Conservation (phyloP, 2,888 invertebrate species). For the Polydrusus cervinus region DNA sequence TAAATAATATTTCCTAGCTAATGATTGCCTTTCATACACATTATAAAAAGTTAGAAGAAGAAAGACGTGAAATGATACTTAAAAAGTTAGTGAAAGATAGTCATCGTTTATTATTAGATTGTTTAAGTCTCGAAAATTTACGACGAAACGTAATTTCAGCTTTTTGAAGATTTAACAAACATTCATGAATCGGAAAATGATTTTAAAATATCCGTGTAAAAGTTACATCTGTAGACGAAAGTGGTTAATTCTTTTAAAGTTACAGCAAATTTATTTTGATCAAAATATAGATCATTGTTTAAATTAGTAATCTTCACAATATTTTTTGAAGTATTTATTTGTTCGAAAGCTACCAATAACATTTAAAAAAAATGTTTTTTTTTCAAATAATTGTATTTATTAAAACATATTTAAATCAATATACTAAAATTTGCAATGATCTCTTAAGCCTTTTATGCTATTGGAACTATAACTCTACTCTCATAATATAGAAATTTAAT, state of each 20-base stretch:
- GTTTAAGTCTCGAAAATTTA: conserved; percentile 1
- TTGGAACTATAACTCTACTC: too few relatives aligned
- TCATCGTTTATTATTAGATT: neutral
- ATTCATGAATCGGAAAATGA: too few relatives aligned
- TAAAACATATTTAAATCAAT: neutral
- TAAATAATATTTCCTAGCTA: neutral
- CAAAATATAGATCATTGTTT: neutral
- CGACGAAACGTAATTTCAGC: neutral
- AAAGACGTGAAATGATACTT: too few relatives aligned
- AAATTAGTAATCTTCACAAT: conserved; percentile 7
- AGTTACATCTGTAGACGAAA: too few relatives aligned
- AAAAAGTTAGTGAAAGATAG: neutral
- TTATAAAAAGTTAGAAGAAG: too few relatives aligned
- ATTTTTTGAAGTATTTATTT: neutral
- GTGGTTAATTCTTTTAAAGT: neutral
- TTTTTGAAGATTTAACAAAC: too few relatives aligned
- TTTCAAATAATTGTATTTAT: neutral
- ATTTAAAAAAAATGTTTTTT: neutral
- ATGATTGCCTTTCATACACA: neutral
- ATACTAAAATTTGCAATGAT: too few relatives aligned
- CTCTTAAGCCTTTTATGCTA: too few relatives aligned
- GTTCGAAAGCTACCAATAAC: neutral
- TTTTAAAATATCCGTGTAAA: too few relatives aligned
- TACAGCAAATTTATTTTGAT: conserved; percentile 7
- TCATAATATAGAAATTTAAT: too few relatives aligned